Conservation (phyloP, 2,113 vertebrate genomes). For the Theristicus caerulescens region DNA sequence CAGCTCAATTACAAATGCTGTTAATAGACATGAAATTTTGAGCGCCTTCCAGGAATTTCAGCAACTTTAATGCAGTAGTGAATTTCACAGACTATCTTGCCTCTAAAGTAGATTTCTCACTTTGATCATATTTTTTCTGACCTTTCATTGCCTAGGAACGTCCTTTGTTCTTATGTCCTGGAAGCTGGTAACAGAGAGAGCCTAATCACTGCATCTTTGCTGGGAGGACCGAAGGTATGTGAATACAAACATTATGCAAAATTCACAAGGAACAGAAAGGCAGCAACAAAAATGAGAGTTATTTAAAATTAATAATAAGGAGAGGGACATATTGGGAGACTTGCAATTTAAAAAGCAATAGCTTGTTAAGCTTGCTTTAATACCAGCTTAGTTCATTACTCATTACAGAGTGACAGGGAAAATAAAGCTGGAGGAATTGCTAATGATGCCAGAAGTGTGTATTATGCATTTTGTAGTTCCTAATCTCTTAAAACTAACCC, state of each 20-base stretch:
- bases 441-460: slow-evolving; percentile 56
- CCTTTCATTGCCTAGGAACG: not conserved
- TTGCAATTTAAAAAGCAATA: slow-evolving; percentile 40
- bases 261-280: not conserved
- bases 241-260: not conserved
- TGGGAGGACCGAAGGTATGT: not conserved
- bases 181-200: not conserved
- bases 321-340: not conserved
- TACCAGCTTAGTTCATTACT: slow-evolving; percentile 41
- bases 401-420: slow-evolving; percentile 50
- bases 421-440: slow-evolving; percentile 53
- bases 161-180: not conserved
- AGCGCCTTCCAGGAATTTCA: not conserved
- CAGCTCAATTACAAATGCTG: not conserved
- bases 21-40: not conserved
- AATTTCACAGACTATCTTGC: not conserved
- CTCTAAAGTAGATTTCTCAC: not conserved
- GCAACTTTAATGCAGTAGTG: not conserved
- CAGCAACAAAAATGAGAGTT: not conserved
- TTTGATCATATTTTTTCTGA: not conserved
- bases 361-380: slow-evolving; percentile 49
- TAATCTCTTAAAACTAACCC: slow-evolving; percentile 25
- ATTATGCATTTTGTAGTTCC: slow-evolving; percentile 25
- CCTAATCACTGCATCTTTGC: not conserved
- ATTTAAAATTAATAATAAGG: slow-evolving; percentile 42